Conservation (phyloP, 2,888 invertebrate species). For the Ectropis crepuscularia region DNA sequence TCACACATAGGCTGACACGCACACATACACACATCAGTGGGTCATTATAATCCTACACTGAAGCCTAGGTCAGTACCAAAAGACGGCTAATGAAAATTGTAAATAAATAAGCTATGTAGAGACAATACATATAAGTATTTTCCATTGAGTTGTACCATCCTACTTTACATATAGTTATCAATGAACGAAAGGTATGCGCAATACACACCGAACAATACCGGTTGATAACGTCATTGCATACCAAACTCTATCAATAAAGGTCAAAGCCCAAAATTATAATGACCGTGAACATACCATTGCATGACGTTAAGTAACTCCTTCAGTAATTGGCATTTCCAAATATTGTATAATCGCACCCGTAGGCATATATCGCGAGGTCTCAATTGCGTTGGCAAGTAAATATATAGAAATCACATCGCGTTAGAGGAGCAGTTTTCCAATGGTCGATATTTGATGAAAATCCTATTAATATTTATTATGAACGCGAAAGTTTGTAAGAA, state of each 20-base stretch:
- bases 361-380: slow-evolving; percentile 1
- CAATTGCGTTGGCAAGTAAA: slow-evolving; percentile 3
- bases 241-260: slow-evolving; percentile 21
- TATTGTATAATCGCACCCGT: slow-evolving; percentile 14
- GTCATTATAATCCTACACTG: no score
- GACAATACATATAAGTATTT: no score
- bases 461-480: no score
- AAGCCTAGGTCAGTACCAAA: no score
- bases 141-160: no score
- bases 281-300: slow-evolving; percentile 27
- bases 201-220: slow-evolving; percentile 6
- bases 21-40: no score
- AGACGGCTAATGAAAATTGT: no score
- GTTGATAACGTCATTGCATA: slow-evolving; percentile 12
- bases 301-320: slow-evolving; percentile 11
- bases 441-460: slow-evolving; percentile 2
- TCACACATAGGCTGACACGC: no score
- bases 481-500: no score
- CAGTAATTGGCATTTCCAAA: slow-evolving; percentile 15
- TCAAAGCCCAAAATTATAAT: slow-evolving; percentile 21
- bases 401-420: slow-evolving; percentile 20
- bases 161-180: neutral
- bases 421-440: no score
- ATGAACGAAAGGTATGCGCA: neutral
- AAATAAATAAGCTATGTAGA: no score